Conservation (phyloP, 2,113 vertebrate genomes). For the Lethenteron camtschaticum region DNA sequence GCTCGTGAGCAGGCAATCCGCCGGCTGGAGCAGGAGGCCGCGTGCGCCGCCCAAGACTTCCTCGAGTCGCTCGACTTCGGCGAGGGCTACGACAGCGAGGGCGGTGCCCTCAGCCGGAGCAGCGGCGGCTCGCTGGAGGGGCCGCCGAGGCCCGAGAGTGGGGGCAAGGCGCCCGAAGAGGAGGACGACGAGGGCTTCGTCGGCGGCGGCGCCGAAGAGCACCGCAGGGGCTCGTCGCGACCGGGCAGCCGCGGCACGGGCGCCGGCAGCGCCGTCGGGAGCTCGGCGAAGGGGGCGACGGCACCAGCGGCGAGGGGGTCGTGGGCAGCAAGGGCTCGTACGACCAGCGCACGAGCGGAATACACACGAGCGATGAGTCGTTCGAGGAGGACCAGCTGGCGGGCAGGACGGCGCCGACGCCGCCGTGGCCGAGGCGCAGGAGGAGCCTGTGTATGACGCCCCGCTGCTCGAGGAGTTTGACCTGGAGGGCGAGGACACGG, state of each 20-base stretch:
- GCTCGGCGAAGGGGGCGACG: not conserved
- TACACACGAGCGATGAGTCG: not conserved
- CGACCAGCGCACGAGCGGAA: not conserved
- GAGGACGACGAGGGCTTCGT: constrained; percentile 48
- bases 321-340: not conserved
- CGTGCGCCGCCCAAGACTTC: constrained; percentile 55
- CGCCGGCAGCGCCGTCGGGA: not conserved
- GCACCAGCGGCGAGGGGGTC: too few species aligned
- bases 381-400: not conserved
- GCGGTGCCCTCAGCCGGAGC: constrained; percentile 35
- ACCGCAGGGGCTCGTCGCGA: not conserved
- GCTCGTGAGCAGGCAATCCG: constrained; percentile 51
- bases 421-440: not conserved
- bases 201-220: not conserved
- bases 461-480: constrained; percentile 5
- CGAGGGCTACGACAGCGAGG: constrained; percentile 24
- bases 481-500: constrained; percentile 5
- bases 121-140: constrained; percentile 49
- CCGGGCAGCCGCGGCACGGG: not conserved
- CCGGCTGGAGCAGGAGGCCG: constrained; percentile 53
- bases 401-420: too few species aligned
- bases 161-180: constrained; percentile 15
- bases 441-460: constrained; percentile 1
- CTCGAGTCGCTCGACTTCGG: constrained; percentile 62
- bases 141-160: not conserved